phyloP scores from a whole-genome alignment of 2,113 vertebrate species.

The Bambusicola thoracicus region DNA sequence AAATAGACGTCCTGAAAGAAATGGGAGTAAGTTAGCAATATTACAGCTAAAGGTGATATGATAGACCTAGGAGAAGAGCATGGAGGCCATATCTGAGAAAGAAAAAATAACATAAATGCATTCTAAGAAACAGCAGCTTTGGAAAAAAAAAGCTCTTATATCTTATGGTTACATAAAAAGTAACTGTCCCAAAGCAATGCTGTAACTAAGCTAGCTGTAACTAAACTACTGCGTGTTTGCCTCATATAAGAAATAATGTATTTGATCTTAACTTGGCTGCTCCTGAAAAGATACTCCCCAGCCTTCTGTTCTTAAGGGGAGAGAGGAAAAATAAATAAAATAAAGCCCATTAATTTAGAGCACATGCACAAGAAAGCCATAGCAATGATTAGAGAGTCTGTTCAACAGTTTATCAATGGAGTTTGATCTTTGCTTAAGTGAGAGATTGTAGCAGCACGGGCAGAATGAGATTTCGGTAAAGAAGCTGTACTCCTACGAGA shows the following conservation, averaged over 20 bases:
- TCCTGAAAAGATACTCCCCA: neutral
- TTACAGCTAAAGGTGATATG: neutral
- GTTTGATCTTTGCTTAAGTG: neutral
- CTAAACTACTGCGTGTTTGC: neutral
- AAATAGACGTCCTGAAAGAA: neutral
- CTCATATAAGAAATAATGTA: neutral
- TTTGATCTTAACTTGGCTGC: neutral
- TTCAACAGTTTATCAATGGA: neutral
- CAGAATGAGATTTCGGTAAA: neutral
- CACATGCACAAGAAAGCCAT: neutral
- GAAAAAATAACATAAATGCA: neutral
- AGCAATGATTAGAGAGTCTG: neutral
- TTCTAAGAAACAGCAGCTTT: neutral
- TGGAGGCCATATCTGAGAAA: neutral
- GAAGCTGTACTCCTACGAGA: neutral
- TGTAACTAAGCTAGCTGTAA: neutral
- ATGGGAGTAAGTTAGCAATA: neutral
- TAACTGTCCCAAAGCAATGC: neutral
- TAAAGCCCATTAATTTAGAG: neutral
- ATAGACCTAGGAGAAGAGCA: neutral
- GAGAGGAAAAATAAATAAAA: neutral
- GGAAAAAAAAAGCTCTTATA: neutral
- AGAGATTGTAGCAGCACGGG: neutral
- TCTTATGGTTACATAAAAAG: neutral
- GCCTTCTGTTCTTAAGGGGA: neutral